Percentiles rank a stretch among this genome's conserved stretches.
phyloP scores from a whole-genome alignment of 2,113 vertebrate genomes.

The Hippocampus zosterae region DNA sequence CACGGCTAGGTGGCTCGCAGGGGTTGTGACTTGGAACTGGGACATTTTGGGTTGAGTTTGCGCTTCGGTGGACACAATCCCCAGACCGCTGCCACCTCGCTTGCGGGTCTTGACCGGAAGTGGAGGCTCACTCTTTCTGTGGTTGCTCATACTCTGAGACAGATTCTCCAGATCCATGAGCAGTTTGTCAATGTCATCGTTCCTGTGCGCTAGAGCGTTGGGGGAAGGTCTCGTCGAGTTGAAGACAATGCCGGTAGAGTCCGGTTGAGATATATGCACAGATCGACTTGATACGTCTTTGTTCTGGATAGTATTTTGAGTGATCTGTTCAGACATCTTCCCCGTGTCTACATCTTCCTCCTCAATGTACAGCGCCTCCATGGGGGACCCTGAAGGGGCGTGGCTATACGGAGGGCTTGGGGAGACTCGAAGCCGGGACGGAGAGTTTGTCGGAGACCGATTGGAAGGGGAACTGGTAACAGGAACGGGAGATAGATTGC shows the following conservation, averaged over 20 bases:
- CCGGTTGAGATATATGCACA: conserved; percentile 23
- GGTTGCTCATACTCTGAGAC: conserved; percentile 87
- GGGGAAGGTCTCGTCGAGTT: conserved; percentile 37
- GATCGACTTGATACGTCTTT: conserved; percentile 49
- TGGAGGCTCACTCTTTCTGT: conserved; percentile 68
- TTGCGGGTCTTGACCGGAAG: conserved; percentile 70
- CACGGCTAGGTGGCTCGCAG: conserved; percentile 57
- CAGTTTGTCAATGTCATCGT: conserved; percentile 94
- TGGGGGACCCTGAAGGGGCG: conserved; percentile 65
- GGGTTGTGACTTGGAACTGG: conserved; percentile 54
- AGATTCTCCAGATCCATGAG: conserved; percentile 93
- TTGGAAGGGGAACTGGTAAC: conserved; percentile 50
- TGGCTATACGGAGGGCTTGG: conserved; percentile 54
- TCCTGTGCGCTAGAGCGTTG: conserved; percentile 52
- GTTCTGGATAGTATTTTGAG: conserved; percentile 39
- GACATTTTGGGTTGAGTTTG: conserved; percentile 44
- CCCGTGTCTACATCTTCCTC: conserved; percentile 87
- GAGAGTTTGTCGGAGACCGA: conserved; percentile 56
- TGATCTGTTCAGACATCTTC: conserved; percentile 51
- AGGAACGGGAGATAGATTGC: conserved; percentile 15
- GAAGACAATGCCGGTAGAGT: conserved; percentile 32
- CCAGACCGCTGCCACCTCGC: conserved; percentile 53
- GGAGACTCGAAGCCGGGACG: conserved; percentile 46
- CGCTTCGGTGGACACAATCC: conserved; percentile 22
- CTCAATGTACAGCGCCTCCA: conserved; percentile 89